Percentiles rank a stretch among this genome's conserved stretches.
Conservation (phyloP, 2,113 vertebrate species). For the Neoarius graeffei region DNA sequence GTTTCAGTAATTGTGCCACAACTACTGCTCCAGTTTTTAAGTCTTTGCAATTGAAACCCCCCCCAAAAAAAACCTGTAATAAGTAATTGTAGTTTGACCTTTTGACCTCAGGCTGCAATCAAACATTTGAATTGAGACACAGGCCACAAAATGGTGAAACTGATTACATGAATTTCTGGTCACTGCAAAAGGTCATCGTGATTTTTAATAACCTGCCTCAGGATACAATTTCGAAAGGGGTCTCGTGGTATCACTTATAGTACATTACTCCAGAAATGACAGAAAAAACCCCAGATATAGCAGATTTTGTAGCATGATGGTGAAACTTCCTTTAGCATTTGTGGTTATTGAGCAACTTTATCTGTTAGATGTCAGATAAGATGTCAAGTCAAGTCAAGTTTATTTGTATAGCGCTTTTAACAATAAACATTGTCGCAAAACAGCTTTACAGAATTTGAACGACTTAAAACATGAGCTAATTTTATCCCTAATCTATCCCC, state of each 20-base stretch:
- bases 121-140: neutral
- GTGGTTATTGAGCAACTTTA: constrained; percentile 3
- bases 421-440: too few relatives aligned
- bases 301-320: neutral
- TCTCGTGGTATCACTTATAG: neutral
- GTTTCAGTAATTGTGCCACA: too few relatives aligned
- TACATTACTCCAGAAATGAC: neutral
- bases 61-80: too few relatives aligned
- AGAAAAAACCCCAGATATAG: neutral
- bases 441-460: too few relatives aligned
- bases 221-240: neutral
- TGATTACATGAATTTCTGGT: neutral
- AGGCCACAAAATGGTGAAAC: neutral
- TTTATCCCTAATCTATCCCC: too few relatives aligned
- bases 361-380: neutral
- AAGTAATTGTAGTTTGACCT: too few relatives aligned
- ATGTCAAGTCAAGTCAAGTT: too few relatives aligned
- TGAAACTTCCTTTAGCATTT: neutral
- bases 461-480: too few relatives aligned
- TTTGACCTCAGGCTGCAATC: neutral
- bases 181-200: neutral
- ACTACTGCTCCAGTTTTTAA: too few relatives aligned
- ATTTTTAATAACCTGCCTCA: neutral
- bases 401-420: too few relatives aligned
- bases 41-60: too few relatives aligned